Percentiles rank a stretch among this genome's conserved stretches.
Conservation (phyloP, 35 echinoderm and acorn worm genomes). For the Eucidaris tribuloides region DNA sequence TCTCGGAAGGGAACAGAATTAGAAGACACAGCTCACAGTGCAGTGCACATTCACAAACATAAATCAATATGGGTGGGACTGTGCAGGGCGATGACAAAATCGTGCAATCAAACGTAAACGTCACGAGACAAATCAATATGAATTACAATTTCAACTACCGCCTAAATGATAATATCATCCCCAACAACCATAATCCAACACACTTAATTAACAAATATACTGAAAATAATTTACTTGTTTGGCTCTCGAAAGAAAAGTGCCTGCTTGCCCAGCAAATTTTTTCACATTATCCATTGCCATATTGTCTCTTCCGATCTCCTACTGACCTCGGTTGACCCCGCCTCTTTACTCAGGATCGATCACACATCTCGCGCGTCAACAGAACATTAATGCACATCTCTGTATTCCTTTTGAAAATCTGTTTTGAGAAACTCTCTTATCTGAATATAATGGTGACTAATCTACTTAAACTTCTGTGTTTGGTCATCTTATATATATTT, state of each 20-base stretch:
- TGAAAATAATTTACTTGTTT: conserved; percentile 74
- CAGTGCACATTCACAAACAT: no score
- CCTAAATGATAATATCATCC: background rate
- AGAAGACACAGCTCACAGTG: no score
- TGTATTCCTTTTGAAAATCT: no score
- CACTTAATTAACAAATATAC: background rate
- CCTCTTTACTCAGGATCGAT: no score
- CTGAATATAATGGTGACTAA: no score
- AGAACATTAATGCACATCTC: no score
- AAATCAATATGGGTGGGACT: background rate
- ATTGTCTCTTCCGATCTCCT: background rate
- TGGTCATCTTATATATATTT: no score
- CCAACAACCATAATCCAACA: background rate
- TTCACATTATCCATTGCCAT: conserved; percentile 75
- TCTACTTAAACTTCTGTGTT: no score
- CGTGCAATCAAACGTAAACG: background rate
- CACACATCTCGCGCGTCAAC: no score
- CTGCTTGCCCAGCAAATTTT: conserved; percentile 94
- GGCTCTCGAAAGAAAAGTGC: conserved; percentile 88
- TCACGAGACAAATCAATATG: background rate
- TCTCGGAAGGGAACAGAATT: no score
- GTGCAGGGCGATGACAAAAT: background rate
- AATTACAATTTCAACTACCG: background rate
- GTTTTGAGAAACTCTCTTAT: no score
- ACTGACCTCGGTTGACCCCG: conserved; percentile 14